Conservation (phyloP, 1,140 invertebrate genomes). For the Armadillidium nasatum region DNA sequence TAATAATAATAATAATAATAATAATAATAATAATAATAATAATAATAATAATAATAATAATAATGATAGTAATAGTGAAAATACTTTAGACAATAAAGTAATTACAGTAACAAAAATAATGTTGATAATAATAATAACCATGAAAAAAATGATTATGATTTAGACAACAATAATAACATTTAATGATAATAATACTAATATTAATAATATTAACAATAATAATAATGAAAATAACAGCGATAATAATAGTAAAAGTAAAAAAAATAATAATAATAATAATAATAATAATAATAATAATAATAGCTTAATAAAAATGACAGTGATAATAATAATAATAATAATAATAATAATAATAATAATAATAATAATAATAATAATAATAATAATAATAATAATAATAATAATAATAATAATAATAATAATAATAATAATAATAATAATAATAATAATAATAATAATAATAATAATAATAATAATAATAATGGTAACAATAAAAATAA, state of each 20-base stretch:
- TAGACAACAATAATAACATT: no score
- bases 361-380: conserved; percentile 13
- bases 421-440: conserved; percentile 15
- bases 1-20: conserved; percentile 15
- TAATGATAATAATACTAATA: no score
- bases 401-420: conserved; percentile 3
- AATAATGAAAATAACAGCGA: no score
- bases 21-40: conserved; percentile 13
- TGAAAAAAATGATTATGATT: no score
- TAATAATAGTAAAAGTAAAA: no score
- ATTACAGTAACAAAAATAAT: no score
- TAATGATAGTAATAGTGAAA: background rate
- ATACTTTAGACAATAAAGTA: no score
- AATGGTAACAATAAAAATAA: background rate
- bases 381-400: conserved; percentile 13
- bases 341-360: conserved; percentile 15
- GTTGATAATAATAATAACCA: no score
- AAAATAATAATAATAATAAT: no score
- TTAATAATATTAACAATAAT: no score
- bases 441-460: conserved; percentile 13
- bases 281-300: no score
- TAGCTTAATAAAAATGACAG: background rate
- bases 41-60: conserved; percentile 11
- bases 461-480: conserved; percentile 13
- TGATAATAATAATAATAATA: background rate